These are phyloP conservation scores for Macaria liturata DNA, from an alignment of 2,888 invertebrate species.

Conservation along the genomic window DNA sequence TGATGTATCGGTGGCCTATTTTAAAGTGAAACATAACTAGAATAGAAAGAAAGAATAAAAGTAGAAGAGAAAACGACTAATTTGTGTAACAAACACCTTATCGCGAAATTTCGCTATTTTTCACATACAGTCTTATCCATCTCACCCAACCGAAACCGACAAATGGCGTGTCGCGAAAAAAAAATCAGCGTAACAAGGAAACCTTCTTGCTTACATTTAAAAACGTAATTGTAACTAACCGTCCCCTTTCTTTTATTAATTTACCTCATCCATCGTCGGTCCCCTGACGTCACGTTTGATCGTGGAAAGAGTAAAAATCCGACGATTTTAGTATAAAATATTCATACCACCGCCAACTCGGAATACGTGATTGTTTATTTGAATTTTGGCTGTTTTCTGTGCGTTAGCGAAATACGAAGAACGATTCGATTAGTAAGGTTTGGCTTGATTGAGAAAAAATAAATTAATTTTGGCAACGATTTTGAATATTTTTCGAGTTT, in stretches of 20 bases:
- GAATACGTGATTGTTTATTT: conserved; percentile 49
- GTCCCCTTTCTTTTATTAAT: conserved; percentile 79
- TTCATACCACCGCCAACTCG: conserved; percentile 60
- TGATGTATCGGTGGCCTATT: too few relatives aligned
- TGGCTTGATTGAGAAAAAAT: too few relatives aligned
- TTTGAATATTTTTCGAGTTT: too few relatives aligned
- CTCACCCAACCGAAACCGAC: conserved; percentile 44
- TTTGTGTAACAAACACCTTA: background rate
- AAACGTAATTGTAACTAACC: conserved; percentile 83
- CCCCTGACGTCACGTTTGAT: conserved; percentile 60
- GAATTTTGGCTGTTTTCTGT: conserved; percentile 21
- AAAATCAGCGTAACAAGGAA: conserved; percentile 75
- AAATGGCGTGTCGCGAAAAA: conserved; percentile 79
- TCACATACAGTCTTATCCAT: conserved; percentile 42
- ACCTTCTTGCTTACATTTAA: conserved; percentile 79
- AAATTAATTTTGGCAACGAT: too few relatives aligned
- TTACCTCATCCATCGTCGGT: conserved; percentile 75
- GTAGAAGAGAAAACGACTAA: too few relatives aligned
- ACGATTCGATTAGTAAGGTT: too few relatives aligned
- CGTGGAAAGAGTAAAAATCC: conserved; percentile 58
- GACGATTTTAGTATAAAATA: conserved; percentile 62
- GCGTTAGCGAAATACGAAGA: too few relatives aligned
- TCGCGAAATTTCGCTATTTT: conserved; percentile 6
- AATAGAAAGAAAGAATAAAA: too few relatives aligned
- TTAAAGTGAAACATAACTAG: too few relatives aligned